Conservation (phyloP, 2,797 vertebrate species). For the Vireo griseus region DNA sequence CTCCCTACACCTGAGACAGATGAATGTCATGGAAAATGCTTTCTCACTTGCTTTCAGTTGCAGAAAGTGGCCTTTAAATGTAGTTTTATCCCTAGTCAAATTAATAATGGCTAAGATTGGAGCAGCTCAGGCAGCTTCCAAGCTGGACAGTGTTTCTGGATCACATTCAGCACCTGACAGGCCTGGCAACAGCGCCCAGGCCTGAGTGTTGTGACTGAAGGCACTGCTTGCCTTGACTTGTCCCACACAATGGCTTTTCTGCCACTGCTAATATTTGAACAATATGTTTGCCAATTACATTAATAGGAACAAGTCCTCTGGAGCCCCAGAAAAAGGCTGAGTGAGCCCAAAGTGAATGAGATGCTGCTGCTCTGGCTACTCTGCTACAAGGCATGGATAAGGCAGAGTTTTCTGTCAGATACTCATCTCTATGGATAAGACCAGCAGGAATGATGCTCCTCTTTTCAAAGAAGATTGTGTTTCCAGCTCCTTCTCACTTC, state of each 20-base stretch:
- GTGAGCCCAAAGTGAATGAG: background rate
- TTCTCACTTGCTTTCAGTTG: background rate
- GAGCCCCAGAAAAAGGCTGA: slow-evolving; percentile 1
- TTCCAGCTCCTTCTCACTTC: background rate
- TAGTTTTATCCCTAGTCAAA: background rate
- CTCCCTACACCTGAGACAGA: background rate
- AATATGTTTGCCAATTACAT: slow-evolving; percentile 14
- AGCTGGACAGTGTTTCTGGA: slow-evolving; percentile 25
- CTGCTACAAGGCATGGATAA: background rate
- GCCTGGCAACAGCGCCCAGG: background rate
- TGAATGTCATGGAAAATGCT: background rate
- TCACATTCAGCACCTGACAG: background rate
- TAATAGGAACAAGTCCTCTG: slow-evolving; percentile 27
- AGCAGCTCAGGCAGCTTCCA: background rate
- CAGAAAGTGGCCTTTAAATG: background rate
- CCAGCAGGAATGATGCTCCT: background rate
- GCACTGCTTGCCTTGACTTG: background rate
- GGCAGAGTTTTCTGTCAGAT: background rate
- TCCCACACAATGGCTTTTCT: background rate
- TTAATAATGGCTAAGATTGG: background rate
- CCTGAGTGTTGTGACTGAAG: background rate
- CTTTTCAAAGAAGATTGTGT: background rate
- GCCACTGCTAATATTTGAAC: slow-evolving; percentile 57
- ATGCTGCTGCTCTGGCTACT: background rate
- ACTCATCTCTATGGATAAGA: background rate